Percentiles rank a stretch among this genome's conserved stretches.
Conservation (phyloP, 2,888 invertebrate genomes). For the Caenorhabditis sp. region DNA sequence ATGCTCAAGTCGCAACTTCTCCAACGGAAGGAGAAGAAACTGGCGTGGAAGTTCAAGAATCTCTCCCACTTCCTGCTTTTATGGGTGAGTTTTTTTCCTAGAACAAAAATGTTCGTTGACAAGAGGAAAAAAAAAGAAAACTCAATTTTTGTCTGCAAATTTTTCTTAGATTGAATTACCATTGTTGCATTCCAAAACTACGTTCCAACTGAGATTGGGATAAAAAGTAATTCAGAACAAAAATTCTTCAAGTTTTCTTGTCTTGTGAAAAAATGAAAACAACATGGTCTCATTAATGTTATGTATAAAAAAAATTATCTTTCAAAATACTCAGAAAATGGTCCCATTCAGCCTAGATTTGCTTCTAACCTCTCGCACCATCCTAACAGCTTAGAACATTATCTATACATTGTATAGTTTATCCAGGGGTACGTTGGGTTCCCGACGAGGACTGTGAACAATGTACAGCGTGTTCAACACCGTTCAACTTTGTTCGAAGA, state of each 20-base stretch:
- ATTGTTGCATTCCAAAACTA: too few relatives aligned
- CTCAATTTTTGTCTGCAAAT: too few relatives aligned
- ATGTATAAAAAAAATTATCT: too few relatives aligned
- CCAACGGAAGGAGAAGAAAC: conserved; percentile 66
- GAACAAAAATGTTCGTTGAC: conserved; percentile 1
- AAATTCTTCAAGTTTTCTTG: too few relatives aligned
- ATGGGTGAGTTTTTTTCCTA: conserved; percentile 53
- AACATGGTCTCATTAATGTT: too few relatives aligned
- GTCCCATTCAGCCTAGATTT: background rate
- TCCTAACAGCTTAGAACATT: background rate
- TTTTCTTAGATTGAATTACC: too few relatives aligned
- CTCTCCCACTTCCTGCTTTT: conserved; percentile 66
- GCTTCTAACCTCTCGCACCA: background rate
- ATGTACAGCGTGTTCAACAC: conserved; percentile 90
- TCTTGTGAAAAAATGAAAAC: too few relatives aligned
- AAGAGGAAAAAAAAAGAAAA: too few relatives aligned
- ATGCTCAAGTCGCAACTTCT: conserved; percentile 60
- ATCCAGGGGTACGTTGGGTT: conserved; percentile 79
- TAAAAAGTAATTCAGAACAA: too few relatives aligned
- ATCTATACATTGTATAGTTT: conserved; percentile 21
- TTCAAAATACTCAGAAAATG: too few relatives aligned
- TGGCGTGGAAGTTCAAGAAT: conserved; percentile 69
- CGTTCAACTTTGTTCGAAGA: conserved; percentile 92
- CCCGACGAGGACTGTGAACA: conserved; percentile 75
- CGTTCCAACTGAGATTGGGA: too few relatives aligned